Evolutionary conservation across 1,140 invertebrate species (phyloP).

Genomic region (Drosophila nasuta): DNA sequence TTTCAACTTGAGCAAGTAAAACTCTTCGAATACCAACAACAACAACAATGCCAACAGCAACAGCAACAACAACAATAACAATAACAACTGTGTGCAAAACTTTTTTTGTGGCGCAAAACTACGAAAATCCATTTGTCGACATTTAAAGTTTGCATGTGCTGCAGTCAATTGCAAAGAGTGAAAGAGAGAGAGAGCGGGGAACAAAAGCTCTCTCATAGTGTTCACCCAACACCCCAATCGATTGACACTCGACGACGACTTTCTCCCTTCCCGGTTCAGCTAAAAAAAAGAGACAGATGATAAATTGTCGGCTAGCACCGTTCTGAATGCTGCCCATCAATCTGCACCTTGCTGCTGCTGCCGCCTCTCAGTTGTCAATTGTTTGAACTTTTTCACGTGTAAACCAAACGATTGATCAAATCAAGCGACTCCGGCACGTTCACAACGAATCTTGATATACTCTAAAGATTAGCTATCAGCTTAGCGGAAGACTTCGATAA

Average conservation of each 20-base stretch:
- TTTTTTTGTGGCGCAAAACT: conserved; percentile 52
- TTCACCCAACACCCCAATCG: neutral
- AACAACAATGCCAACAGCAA: conserved; percentile 27
- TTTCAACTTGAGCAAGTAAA: conserved; percentile 62
- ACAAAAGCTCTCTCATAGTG: neutral
- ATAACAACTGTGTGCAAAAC: conserved; percentile 45
- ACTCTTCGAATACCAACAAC: conserved; percentile 41
- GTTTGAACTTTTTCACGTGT: conserved; percentile 50
- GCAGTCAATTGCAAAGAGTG: conserved; percentile 48
- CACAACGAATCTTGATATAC: conserved; percentile 6
- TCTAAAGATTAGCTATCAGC: conserved; percentile 15
- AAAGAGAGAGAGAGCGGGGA: neutral
- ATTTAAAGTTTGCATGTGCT: conserved; percentile 73
- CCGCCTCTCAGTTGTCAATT: conserved; percentile 32
- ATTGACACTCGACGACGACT: conserved; percentile 3
- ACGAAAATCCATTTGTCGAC: conserved; percentile 74
- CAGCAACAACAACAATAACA: conserved; percentile 15
- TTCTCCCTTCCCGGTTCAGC: neutral
- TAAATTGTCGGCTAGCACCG: conserved; percentile 58
- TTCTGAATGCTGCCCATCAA: conserved; percentile 35
- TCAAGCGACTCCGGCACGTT: neutral
- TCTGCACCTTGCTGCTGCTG: conserved; percentile 15
- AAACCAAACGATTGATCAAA: conserved; percentile 55
- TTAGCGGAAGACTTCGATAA: neutral
- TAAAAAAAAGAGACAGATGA: conserved; percentile 46